These are phyloP conservation scores for human DNA, from an alignment of 2,113 vertebrate genomes.

Conservation along the genomic window GRCh38 chr9:10768001-10768500, in stretches of 20 bases:
- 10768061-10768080: neutral
- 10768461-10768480: neutral
- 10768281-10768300: neutral
- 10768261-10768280: neutral
- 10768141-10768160: neutral
- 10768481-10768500: neutral
- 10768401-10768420: neutral
- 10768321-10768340: neutral
- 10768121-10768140: neutral
- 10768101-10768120: neutral
- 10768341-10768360: neutral
- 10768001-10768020: neutral
- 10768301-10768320: neutral
- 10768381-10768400: neutral
- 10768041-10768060: neutral
- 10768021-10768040: neutral
- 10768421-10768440: neutral
- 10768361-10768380: neutral
- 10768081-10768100: neutral
- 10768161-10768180: neutral
- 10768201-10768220: neutral
- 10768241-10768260: neutral
- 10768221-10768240: neutral
- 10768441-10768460: neutral
- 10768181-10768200: neutral